Conservation (phyloP, 2,113 vertebrate genomes). For the Microcebus murinus region DNA sequence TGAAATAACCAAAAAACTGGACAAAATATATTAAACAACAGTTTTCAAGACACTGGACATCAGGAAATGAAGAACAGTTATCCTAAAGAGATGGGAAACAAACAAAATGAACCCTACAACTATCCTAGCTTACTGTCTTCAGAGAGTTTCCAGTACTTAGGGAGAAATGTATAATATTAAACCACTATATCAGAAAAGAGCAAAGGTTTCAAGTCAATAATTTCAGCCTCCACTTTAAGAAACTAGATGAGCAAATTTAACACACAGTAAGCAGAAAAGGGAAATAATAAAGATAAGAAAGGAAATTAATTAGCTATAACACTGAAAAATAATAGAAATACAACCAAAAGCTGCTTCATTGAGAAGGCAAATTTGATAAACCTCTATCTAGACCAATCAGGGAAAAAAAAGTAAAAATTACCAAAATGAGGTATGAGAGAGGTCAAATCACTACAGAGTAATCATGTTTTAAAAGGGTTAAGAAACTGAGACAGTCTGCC, state of each 20-base stretch:
- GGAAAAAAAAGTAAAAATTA: not conserved
- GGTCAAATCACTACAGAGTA: not conserved
- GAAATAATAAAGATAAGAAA: not conserved
- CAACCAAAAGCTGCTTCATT: constrained; percentile 16
- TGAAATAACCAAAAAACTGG: not conserved
- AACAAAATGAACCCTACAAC: not conserved
- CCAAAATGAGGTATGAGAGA: constrained; percentile 20
- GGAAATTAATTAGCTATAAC: not conserved
- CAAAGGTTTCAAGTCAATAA: not conserved
- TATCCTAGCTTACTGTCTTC: not conserved
- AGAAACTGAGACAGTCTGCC: too few relatives aligned
- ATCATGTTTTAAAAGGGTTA: not conserved
- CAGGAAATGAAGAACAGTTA: not conserved
- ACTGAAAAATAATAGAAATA: not conserved
- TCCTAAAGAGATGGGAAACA: not conserved
- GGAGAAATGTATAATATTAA: not conserved
- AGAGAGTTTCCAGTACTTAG: not conserved
- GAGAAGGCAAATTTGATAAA: not conserved
- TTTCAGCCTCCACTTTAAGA: not conserved
- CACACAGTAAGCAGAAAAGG: not conserved
- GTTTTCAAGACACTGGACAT: not conserved
- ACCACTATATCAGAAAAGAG: not conserved
- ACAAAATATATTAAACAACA: not conserved
- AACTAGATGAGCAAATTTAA: not conserved
- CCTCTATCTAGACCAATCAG: not conserved